phyloP scores from a whole-genome alignment of 2,797 vertebrate species.

The Falco concolor region DNA sequence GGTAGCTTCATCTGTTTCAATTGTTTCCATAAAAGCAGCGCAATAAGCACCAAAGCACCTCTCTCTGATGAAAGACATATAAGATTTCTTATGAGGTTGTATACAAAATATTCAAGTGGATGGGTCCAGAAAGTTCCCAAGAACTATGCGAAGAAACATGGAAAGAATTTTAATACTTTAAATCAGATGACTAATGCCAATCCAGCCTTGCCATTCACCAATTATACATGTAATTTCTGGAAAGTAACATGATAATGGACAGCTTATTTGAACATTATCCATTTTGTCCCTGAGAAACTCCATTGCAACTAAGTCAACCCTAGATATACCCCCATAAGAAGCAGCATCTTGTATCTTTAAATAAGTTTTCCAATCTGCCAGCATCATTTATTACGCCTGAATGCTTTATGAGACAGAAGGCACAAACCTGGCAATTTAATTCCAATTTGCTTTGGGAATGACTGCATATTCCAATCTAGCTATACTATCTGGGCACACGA shows the following conservation, averaged over 20 bases:
- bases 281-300: background rate
- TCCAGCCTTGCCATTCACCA: background rate
- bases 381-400: background rate
- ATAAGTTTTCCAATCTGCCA: background rate
- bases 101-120: background rate
- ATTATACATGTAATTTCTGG: background rate
- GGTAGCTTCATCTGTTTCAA: background rate
- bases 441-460: background rate
- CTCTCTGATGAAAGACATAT: background rate
- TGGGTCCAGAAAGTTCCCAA: background rate
- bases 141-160: background rate
- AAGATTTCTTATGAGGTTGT: background rate
- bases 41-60: background rate
- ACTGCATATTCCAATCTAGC: background rate
- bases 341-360: conserved; percentile 1
- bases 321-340: background rate
- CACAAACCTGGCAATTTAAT: background rate
- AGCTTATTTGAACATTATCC: background rate
- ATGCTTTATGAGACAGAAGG: background rate
- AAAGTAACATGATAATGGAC: background rate
- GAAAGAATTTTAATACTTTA: background rate
- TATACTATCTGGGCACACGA: background rate
- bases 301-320: background rate
- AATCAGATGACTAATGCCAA: background rate
- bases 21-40: background rate